Base-by-base conservation (phyloP, 2,113 vertebrate species). In the Beaufortia kweichowensis region DNA sequence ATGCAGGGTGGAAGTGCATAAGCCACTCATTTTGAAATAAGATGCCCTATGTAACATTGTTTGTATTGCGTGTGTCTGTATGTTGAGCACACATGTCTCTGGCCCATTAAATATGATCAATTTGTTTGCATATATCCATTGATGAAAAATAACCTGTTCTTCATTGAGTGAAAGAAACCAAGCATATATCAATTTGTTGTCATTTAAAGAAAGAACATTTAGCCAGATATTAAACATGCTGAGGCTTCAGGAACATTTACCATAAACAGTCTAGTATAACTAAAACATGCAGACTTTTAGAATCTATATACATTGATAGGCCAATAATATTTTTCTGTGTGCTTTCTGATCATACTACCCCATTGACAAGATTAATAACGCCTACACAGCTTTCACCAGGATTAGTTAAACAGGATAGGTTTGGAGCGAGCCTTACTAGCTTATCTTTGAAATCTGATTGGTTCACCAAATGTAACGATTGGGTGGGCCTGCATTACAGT, bases 311-410 rank as follows among this genome's bases (percentile, higher is more conserved):
- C 9, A 23, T 46, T 23, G 15, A 46, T 11, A 50, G 17, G 48
- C 29, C 26, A 50, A 3, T 21, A 29, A 28, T 19, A 7, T 55
- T 31, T 61, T 67, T 69, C 6, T 59, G 31, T 23, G 23, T 50
- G 29, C 14, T 56, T 48, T 29, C 12, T 53, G 65, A 78, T n/a
- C 24, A 62, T 84, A 86, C 80, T 82, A 79, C 79, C 61, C 78
- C 82, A 77, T 78, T 87, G 85, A 83, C 85, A 83, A 86, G 87
- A 91, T 90, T 90, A 90, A 78, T 86, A 85, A 88, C 83, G 87
- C 85, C 79, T 79, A 86, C 90, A 86, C 83, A 87, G 85, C 84
- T 89, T 91, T 88, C 84, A 79, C 74, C 77, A 88, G 48, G 89
- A 89, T 90, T 87, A 88, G 87, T 89, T 89, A 90, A 88, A 86